A percentile compares a stretch with the other conserved stretches of the same genome.
phyloP scores from a whole-genome alignment of 2,113 vertebrate genomes.

The Malurus cyaneus region DNA sequence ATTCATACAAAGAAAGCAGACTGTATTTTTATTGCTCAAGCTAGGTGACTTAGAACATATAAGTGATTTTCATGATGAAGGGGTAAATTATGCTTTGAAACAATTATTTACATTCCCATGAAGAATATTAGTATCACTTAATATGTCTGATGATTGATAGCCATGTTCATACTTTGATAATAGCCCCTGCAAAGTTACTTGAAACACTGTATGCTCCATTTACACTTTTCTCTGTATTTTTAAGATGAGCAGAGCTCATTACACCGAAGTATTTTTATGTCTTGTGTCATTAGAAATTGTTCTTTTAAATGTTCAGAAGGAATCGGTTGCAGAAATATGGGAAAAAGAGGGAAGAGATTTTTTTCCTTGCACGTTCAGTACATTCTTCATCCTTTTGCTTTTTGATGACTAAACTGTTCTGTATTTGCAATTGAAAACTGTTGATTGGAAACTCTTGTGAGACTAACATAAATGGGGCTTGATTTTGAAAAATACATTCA shows the following conservation, averaged over 20 bases:
- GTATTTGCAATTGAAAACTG: constrained; percentile 36
- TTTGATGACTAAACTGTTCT: constrained; percentile 62
- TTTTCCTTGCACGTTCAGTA: not conserved
- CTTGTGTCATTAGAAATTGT: not conserved
- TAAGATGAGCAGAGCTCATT: constrained; percentile 9
- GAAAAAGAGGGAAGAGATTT: not conserved
- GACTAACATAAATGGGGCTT: constrained; percentile 57
- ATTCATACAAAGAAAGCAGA: constrained; percentile 28
- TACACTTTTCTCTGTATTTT: constrained; percentile 15
- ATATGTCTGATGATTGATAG: constrained; percentile 5
- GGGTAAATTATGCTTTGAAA: not conserved
- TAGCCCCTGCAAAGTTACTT: not conserved
- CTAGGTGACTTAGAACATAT: not conserved
- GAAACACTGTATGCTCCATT: not conserved
- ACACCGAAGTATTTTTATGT: not conserved
- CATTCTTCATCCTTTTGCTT: not conserved
- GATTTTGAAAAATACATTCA: constrained; percentile 56
- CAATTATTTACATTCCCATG: not conserved
- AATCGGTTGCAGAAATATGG: not conserved
- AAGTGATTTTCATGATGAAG: not conserved
- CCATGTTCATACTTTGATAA: not conserved
- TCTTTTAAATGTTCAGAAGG: not conserved
- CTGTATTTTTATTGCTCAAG: not conserved
- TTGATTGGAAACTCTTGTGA: constrained; percentile 51
- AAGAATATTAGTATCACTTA: not conserved